These are phyloP conservation scores for Caenorhabditis briggsae DNA, from an alignment of 1,140 invertebrate species.

Conservation along the genomic window DNA sequence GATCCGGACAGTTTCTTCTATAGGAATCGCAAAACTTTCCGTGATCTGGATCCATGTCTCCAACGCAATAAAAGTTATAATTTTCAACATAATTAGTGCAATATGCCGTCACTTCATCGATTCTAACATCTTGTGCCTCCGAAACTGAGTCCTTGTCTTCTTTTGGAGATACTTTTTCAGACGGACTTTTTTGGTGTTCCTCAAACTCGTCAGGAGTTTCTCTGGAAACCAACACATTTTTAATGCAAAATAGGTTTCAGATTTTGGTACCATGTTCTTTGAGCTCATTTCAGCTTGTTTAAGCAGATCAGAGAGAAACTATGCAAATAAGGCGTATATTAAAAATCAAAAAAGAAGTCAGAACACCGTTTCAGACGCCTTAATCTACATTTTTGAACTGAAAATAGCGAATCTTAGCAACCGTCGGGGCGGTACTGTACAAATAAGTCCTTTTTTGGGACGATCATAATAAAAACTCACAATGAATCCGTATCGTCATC, in stretches of 20 bases:
- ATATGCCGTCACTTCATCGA: constrained; percentile 40
- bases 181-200: neutral
- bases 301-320: too few species aligned
- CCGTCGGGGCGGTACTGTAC: too few species aligned
- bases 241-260: too few species aligned
- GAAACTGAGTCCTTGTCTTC: neutral
- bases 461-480: neutral
- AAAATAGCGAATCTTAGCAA: neutral
- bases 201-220: constrained; percentile 28
- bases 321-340: too few species aligned
- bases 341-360: too few species aligned
- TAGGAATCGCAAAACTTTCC: constrained; percentile 64
- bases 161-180: neutral
- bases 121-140: constrained; percentile 12
- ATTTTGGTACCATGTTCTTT: too few species aligned
- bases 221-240: neutral
- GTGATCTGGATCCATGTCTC: constrained; percentile 50
- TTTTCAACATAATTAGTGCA: constrained; percentile 63
- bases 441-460: too few species aligned
- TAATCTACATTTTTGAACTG: too few species aligned
- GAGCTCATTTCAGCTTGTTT: too few species aligned
- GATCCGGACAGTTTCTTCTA: constrained; percentile 64
- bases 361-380: too few species aligned
- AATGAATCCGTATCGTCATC: neutral
- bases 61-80: constrained; percentile 63